A percentile compares a stretch with the other conserved stretches of the same genome.
These are phyloP conservation scores for Chionomys nivalis DNA, from an alignment of 2,113 vertebrate genomes.

Conservation along the genomic window DNA sequence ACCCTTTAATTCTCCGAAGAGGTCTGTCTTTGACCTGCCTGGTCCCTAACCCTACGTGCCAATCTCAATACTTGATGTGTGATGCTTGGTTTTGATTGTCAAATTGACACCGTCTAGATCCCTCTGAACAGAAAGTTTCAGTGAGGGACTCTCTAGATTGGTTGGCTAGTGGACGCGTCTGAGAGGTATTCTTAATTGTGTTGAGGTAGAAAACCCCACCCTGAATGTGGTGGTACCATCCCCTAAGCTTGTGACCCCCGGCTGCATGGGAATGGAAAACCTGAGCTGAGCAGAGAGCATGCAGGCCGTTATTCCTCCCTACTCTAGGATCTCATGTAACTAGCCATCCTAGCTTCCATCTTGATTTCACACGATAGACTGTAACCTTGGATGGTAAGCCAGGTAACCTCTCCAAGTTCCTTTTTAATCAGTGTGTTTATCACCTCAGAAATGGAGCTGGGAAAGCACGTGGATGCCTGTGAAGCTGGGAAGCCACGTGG, in stretches of 20 bases:
- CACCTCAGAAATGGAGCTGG: neutral
- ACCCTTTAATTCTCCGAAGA: neutral
- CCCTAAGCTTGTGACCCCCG: neutral
- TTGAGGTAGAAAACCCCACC: neutral
- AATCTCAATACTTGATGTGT: neutral
- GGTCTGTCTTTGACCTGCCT: neutral
- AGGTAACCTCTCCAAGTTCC: no score
- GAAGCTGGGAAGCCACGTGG: accelerated
- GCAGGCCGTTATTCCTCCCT: neutral
- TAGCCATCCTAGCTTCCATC: neutral
- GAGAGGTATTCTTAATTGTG: neutral
- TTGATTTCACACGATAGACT: neutral
- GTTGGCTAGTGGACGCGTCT: no score
- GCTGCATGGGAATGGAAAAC: no score
- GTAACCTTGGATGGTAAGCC: neutral
- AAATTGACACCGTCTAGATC: neutral
- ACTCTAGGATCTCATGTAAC: neutral
- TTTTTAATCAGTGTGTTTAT: neutral
- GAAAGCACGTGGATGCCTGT: no score
- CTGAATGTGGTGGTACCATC: neutral
- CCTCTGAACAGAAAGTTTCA: neutral
- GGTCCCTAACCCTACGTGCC: neutral
- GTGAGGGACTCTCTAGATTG: neutral
- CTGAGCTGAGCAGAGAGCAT: neutral
- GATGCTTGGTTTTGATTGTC: neutral